Base-by-base conservation (phyloP, 2,888 invertebrate species). In the Amphimallon solstitiale region DNA sequence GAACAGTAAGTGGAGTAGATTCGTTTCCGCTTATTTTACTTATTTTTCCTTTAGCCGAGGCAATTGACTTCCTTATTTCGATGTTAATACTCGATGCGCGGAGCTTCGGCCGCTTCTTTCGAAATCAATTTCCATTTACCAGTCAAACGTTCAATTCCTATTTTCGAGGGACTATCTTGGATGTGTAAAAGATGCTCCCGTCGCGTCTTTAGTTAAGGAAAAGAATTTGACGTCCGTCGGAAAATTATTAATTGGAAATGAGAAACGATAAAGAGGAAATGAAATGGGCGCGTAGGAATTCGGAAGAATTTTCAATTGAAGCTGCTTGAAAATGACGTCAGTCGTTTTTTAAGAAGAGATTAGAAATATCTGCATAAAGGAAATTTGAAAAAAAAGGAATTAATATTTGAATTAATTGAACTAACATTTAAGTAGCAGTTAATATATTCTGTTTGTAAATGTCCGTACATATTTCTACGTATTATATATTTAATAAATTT, bases 231-330 rank as follows among this genome's bases (percentile, higher is more conserved):
- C 15, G 51, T 35, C 51, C 9, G 51, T n/a, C 35, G 17, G 35
- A 17, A n/a, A 51, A 35, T 51, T 51, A 51, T 51, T 51, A 51
- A 54, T 54, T 21, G 54, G 54, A 37, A 21, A 54, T 54, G 23
- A 40, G 35, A 34, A 17, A 14, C 15, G 21, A 54, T 35, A 37
- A 54, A 38, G 38, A 2, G 54, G 29, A 29, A 29, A 29, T 29
- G 29, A 29, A 38, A 21, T 21, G 54, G 21, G 12, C n/a, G 54
- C 12, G 23, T 54, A 21, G 38, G 6, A 40, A 3, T 29, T 29
- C 29, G 29, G 29, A 29, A 29, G 6, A 7, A 29, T 29, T 29
- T 29, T 9, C 29, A 29, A 21, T 54, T 54, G 45, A 45, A 17
- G 45, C 10, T 10, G 17, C 10, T 45, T 45, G 45, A 45, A 45